phyloP scores from a whole-genome alignment of 2,113 vertebrate species.

The Hepsetus odoe region DNA sequence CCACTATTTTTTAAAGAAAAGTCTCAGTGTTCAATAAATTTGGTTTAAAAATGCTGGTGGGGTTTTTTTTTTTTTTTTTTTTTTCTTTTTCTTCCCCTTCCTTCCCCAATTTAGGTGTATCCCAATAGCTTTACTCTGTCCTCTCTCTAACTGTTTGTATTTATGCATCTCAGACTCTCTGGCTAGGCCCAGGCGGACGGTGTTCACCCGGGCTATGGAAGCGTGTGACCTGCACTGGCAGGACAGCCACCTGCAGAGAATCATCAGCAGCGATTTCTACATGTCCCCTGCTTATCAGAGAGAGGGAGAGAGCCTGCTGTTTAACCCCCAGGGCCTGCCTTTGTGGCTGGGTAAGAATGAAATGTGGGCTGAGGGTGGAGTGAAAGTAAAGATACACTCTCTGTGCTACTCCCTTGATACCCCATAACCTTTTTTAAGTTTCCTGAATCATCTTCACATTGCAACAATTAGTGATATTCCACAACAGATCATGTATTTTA shows the following conservation, averaged over 20 bases:
- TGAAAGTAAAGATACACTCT: neutral
- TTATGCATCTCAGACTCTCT: slow-evolving; percentile 80
- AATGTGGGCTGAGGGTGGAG: neutral
- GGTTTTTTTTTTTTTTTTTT: too few relatives aligned
- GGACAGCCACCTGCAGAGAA: slow-evolving; percentile 97
- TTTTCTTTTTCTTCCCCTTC: too few relatives aligned
- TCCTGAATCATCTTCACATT: too few relatives aligned
- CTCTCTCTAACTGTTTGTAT: neutral
- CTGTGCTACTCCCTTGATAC: neutral
- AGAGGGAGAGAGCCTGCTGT: slow-evolving; percentile 92
- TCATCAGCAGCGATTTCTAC: slow-evolving; percentile 97
- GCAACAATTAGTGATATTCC: too few relatives aligned
- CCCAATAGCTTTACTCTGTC: neutral
- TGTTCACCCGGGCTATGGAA: slow-evolving; percentile 94
- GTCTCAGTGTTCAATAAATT: too few relatives aligned
- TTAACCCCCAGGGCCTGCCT: slow-evolving; percentile 93
- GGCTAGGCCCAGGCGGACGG: slow-evolving; percentile 89
- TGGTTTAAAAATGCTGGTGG: too few relatives aligned
- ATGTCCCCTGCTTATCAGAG: slow-evolving; percentile 88
- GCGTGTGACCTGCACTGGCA: slow-evolving; percentile 98
- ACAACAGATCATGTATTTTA: too few relatives aligned
- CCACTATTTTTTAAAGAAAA: too few relatives aligned
- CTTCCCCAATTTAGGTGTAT: too few relatives aligned
- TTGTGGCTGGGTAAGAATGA: slow-evolving; percentile 88
- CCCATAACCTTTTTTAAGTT: too few relatives aligned